phyloP scores from a whole-genome alignment of 1,140 invertebrate genomes.

The Drosophila ohnishii region DNA sequence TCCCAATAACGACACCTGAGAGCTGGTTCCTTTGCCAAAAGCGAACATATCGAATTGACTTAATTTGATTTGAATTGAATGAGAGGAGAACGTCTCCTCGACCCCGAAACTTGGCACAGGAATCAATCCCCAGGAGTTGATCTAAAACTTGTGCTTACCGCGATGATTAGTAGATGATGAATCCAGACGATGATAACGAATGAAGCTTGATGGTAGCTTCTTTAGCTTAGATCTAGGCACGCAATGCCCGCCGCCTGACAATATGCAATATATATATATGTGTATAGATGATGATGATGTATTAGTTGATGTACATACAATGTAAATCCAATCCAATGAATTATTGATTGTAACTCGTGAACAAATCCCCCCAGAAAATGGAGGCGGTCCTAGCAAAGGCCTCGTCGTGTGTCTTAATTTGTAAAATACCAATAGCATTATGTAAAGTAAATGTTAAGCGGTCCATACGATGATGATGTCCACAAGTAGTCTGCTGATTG shows the following conservation, averaged over 20 bases:
- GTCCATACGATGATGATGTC: conserved; percentile 30
- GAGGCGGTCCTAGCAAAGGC: conserved; percentile 9
- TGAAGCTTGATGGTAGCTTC: conserved; percentile 55
- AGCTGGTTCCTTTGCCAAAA: conserved; percentile 62
- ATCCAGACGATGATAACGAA: conserved; percentile 25
- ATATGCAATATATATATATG: conserved; percentile 58
- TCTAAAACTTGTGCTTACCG: conserved; percentile 73
- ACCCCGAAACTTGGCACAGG: conserved; percentile 59
- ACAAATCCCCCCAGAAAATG: conserved; percentile 32
- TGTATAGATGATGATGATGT: conserved; percentile 48
- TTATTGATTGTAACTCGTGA: conserved; percentile 49
- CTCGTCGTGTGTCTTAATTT: conserved; percentile 31
- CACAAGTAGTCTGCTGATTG: conserved; percentile 23
- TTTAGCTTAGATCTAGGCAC: conserved; percentile 53
- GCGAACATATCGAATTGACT: conserved; percentile 12
- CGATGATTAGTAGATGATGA: conserved; percentile 21
- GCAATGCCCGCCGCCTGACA: conserved; percentile 44
- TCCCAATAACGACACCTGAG: conserved; percentile 73
- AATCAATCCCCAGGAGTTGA: conserved; percentile 51
- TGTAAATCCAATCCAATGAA: conserved; percentile 42
- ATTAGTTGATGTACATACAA: conserved; percentile 62
- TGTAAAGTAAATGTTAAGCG: conserved; percentile 47
- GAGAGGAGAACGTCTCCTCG: conserved; percentile 7
- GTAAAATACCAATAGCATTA: conserved; percentile 37
- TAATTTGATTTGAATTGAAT: conserved; percentile 15